Evolutionary conservation across 2,113 vertebrate genomes (phyloP).

Genomic region (Cyanocitta stelleri): DNA sequence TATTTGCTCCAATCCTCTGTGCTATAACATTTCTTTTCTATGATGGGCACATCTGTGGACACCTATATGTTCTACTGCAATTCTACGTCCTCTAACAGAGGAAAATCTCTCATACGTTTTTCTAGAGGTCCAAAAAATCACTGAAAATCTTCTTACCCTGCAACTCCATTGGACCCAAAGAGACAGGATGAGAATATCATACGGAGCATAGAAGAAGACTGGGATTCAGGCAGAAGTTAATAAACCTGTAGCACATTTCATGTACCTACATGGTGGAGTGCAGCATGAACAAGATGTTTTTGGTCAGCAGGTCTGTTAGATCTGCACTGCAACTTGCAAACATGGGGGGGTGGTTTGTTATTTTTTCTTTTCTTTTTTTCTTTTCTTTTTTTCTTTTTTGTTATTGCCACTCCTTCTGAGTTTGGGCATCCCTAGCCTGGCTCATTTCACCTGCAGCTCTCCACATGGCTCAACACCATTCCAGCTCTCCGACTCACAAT

Average conservation of each 20-base stretch:
- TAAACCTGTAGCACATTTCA: background rate
- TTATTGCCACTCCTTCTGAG: background rate
- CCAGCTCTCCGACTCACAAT: background rate
- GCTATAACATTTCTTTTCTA: background rate
- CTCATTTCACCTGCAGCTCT: background rate
- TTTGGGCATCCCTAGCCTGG: background rate
- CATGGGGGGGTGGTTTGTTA: rapidly evolving
- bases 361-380: too few relatives aligned
- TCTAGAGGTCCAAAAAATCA: background rate
- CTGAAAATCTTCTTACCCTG: background rate
- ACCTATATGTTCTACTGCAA: background rate
- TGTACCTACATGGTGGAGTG: background rate
- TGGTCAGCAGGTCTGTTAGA: background rate
- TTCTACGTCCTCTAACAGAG: background rate
- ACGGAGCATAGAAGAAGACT: background rate
- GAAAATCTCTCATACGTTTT: background rate
- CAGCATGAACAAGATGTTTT: background rate
- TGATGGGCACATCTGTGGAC: background rate
- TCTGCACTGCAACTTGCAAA: background rate
- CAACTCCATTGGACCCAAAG: background rate
- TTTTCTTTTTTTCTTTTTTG: background rate
- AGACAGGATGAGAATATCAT: background rate
- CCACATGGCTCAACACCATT: background rate
- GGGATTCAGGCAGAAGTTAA: background rate
- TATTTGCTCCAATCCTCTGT: background rate